Conservation (phyloP, 2,797 vertebrate genomes). For the Leuciscus waleckii region DNA sequence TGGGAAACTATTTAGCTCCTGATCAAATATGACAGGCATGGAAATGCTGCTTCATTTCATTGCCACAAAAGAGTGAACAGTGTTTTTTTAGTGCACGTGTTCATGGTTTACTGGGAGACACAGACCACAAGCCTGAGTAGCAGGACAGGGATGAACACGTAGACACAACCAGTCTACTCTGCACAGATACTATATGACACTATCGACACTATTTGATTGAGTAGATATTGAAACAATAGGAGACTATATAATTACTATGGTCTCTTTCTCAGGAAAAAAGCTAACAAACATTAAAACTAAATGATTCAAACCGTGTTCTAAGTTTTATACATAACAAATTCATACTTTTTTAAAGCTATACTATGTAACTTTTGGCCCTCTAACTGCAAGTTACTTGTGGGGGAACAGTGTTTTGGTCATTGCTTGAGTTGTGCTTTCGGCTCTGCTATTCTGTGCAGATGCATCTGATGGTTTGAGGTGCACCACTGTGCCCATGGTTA, state of each 20-base stretch:
- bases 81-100: constrained; percentile 48
- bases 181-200: neutral
- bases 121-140: constrained; percentile 13
- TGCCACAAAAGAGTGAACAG: constrained; percentile 42
- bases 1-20: constrained; percentile 74
- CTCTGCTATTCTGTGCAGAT: neutral
- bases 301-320: neutral
- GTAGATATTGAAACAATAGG: neutral
- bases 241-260: no score
- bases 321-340: neutral
- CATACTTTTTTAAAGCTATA: neutral
- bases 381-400: neutral
- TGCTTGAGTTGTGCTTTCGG: neutral
- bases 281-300: neutral
- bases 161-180: neutral
- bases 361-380: neutral
- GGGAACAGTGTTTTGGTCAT: neutral
- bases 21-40: constrained; percentile 83
- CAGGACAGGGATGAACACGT: neutral
- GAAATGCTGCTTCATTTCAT: constrained; percentile 71
- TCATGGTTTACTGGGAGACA: constrained; percentile 46
- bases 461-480: neutral
- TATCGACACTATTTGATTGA: neutral
- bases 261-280: neutral
- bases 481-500: no score